Conservation (phyloP, 2,888 invertebrate genomes). For the Ichneumoninae sp. region DNA sequence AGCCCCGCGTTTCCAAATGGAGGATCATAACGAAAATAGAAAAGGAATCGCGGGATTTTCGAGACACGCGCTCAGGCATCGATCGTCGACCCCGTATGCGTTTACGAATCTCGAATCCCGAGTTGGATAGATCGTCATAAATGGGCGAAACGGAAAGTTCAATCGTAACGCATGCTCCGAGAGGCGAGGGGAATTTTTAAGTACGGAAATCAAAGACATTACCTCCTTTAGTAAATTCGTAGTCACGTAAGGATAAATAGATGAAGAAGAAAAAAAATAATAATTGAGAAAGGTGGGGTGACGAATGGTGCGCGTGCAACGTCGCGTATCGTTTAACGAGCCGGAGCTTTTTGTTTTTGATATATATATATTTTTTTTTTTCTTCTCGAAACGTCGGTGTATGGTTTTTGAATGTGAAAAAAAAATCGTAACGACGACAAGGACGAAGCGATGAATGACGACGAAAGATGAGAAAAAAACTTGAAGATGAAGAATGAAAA, state of each 20-base stretch:
- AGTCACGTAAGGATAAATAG: conserved; percentile 63
- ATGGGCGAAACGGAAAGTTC: conserved; percentile 37
- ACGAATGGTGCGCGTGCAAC: conserved; percentile 19
- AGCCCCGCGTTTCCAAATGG: conserved; percentile 18
- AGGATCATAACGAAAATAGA: conserved; percentile 30
- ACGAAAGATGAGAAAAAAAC: conserved; percentile 7
- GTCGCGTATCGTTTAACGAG: conserved; percentile 35
- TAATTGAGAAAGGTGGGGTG: conserved; percentile 40
- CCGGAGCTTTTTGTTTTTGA: conserved; percentile 32
- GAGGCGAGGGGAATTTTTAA: conserved; percentile 55
- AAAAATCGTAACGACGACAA: conserved; percentile 22
- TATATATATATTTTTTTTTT: conserved; percentile 13
- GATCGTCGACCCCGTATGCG: not conserved
- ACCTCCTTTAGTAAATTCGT: conserved; percentile 66
- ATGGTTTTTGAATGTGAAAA: conserved; percentile 7
- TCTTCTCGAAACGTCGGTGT: conserved; percentile 52
- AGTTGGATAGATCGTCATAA: not conserved
- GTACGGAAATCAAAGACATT: conserved; percentile 68
- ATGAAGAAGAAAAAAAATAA: conserved; percentile 34
- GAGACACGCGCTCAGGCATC: conserved; percentile 9
- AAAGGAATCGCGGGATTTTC: conserved; percentile 16
- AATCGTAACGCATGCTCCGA: conserved; percentile 51
- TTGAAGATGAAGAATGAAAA: conserved; percentile 7
- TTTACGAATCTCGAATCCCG: not conserved
- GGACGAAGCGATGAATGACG: conserved; percentile 34